These are phyloP conservation scores for Mirza zaza DNA, from an alignment of 2,113 vertebrate species.

Conservation along the genomic window DNA sequence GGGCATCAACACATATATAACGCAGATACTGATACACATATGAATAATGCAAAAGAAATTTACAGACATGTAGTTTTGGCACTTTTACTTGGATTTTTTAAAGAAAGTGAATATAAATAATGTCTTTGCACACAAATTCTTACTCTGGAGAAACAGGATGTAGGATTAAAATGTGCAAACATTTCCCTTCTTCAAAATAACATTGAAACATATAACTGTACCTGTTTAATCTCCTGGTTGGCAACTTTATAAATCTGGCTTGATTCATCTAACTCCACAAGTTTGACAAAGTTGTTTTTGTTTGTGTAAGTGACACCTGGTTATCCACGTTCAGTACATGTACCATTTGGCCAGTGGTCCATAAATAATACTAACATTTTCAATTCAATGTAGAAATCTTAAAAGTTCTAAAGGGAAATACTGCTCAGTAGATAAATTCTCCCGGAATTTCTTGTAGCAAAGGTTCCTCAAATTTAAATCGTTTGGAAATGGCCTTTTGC, in stretches of 20 bases:
- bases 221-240: conserved; percentile 20
- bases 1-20: not conserved
- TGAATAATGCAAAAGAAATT: conserved; percentile 1
- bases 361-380: conserved; percentile 71
- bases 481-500: conserved; percentile 92
- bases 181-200: conserved; percentile 32
- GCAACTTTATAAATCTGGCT: conserved; percentile 62
- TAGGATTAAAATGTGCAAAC: conserved; percentile 35
- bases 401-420: conserved; percentile 51
- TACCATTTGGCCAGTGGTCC: conserved; percentile 65
- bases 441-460: conserved; percentile 92
- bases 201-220: conserved; percentile 24
- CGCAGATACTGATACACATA: not conserved
- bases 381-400: conserved; percentile 65
- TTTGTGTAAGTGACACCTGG: conserved; percentile 38
- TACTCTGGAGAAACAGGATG: conserved; percentile 39
- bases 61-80: conserved; percentile 49
- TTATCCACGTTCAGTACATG: conserved; percentile 60
- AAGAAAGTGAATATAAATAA: conserved; percentile 50
- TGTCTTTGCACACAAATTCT: conserved; percentile 34
- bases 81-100: conserved; percentile 58
- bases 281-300: conserved; percentile 66
- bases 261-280: conserved; percentile 53
- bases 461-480: conserved; percentile 95
- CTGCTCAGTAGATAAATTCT: conserved; percentile 93